Conservation (phyloP, 92 coral and sea anemone genomes). For the Phymanthus crucifer region DNA sequence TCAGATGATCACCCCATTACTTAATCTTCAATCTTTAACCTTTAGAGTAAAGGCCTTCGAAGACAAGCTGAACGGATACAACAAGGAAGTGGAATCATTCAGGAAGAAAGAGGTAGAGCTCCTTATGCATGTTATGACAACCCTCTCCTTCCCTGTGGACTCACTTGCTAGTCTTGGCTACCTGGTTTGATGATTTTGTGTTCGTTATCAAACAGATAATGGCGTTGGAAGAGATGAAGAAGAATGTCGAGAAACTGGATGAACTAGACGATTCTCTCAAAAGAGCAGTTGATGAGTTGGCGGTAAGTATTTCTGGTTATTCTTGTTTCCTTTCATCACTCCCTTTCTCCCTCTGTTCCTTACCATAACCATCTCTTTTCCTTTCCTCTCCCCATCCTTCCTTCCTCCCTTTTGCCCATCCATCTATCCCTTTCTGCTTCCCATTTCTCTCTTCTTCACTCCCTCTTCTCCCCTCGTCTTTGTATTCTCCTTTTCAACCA, state of each 20-base stretch:
- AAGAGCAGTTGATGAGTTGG: constrained; percentile 83
- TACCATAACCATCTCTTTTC: not conserved
- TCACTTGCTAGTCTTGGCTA: too few relatives aligned
- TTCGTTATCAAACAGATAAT: constrained; percentile 63
- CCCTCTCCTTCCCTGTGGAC: too few relatives aligned
- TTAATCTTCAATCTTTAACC: not conserved
- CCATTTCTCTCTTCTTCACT: not conserved
- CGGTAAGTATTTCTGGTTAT: constrained; percentile 48
- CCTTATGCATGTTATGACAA: too few relatives aligned
- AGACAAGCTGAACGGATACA: constrained; percentile 89
- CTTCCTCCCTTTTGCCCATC: not conserved
- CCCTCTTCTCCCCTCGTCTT: not conserved
- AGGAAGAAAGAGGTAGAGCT: constrained; percentile 97
- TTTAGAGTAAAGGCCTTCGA: constrained; percentile 84
- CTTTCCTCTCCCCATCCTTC: not conserved
- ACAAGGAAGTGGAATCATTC: constrained; percentile 96
- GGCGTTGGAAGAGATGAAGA: constrained; percentile 99
- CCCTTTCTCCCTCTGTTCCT: not conserved
- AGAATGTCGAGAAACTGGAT: constrained; percentile 95
- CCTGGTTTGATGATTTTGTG: not conserved
- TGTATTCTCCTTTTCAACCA: not conserved
- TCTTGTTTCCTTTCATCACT: not conserved
- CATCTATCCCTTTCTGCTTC: not conserved
- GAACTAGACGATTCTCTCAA: constrained; percentile 82
- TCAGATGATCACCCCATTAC: too few relatives aligned